Evolutionary conservation across 2,113 vertebrate genomes (phyloP), one percentile per base, ranked within the genome.

Genomic region (Labeo catla): DNA sequence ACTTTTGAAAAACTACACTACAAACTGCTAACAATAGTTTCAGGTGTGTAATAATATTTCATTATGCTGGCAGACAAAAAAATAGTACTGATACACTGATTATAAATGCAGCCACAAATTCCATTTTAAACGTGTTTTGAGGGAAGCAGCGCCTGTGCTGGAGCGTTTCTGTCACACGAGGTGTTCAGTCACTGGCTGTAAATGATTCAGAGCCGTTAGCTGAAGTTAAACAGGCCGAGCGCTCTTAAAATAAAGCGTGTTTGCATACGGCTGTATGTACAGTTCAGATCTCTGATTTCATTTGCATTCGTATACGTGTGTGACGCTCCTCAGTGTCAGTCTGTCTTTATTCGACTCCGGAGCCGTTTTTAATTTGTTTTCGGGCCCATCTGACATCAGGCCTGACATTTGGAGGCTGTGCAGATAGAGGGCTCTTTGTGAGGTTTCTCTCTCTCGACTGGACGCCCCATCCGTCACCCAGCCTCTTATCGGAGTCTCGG

Each of bases 381-480:
- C 85, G 86, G 65, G 83, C 49, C 65, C 36, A 15, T 83, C 63
- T 87, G 87, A 89, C 88, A 89, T 88, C 87, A 90, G 76, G 39
- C 52, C 34, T 91, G 86, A 83, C 89, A 86, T 90, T 89, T 85
- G 65, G 13, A 85, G 76, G 19, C 77, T 9, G 3, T 45, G 78
- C 15, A 82, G 72, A 89, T 47, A 91, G 73, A 76, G 81, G 70
- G 43, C 66, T 82, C 83, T 90, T 90, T 91, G 87, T 90, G 59
- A 78, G 78, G 13, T 57, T 76, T 76, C 70, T 65, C 83, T 59
- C 68, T 13, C 28, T 50, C 13, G 34, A 28, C 5, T 34, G 63
- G 63, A 43, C 39, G 49, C 36, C 79, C 76, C 39, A 78, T 78
- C 68, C 39, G 2, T 74, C 59, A 81, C 76, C 63, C 70, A 76